A percentile compares a stretch with the other conserved stretches of the same genome.
Conservation (phyloP, 2,888 invertebrate genomes). For the Cerastis leucographa region DNA sequence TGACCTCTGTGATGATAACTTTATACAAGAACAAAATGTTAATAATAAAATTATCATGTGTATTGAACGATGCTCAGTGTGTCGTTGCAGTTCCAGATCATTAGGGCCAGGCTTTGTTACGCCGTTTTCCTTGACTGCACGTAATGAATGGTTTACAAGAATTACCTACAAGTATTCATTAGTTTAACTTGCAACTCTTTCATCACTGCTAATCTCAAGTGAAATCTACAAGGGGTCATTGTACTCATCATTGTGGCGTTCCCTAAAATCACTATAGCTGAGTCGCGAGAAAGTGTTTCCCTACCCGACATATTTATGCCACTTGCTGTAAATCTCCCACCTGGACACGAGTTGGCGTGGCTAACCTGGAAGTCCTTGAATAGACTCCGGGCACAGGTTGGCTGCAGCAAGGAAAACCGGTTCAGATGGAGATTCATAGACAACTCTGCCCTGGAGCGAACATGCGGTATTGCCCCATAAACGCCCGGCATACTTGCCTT, state of each 20-base stretch:
- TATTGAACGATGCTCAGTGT: not conserved
- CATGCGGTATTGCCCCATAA: too few relatives aligned
- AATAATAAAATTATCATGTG: not conserved
- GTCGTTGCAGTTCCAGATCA: conserved; percentile 8
- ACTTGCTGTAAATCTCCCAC: too few relatives aligned
- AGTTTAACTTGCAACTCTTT: not conserved
- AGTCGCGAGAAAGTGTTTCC: too few relatives aligned
- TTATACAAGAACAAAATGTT: not conserved
- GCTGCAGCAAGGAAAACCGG: too few relatives aligned
- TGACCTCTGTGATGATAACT: not conserved
- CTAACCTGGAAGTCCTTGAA: too few relatives aligned
- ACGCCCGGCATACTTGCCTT: too few relatives aligned
- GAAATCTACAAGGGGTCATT: not conserved
- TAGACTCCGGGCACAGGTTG: too few relatives aligned
- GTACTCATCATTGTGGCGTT: not conserved
- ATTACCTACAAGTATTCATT: not conserved
- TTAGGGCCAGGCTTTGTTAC: not conserved
- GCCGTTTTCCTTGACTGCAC: not conserved
- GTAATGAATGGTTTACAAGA: not conserved
- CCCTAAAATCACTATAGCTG: not conserved
- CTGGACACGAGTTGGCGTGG: too few relatives aligned
- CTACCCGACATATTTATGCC: too few relatives aligned
- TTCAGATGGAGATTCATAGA: too few relatives aligned
- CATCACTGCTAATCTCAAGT: not conserved
- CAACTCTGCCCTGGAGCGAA: too few relatives aligned